These are phyloP conservation scores for Ridgeia piscesae DNA, from an alignment of 1,140 invertebrate species.

Conservation along the genomic window DNA sequence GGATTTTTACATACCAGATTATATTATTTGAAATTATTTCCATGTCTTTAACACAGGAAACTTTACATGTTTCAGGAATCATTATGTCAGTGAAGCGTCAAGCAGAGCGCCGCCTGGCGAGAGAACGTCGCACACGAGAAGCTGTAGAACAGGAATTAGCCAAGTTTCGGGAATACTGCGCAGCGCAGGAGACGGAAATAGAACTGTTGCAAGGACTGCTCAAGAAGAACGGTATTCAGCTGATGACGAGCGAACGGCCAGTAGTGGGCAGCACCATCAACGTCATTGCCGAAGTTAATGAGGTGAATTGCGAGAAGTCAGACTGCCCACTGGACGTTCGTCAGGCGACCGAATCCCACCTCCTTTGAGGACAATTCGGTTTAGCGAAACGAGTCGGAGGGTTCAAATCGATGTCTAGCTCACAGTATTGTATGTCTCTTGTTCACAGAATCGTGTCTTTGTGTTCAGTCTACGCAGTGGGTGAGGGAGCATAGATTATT, in stretches of 20 bases:
- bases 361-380: not conserved
- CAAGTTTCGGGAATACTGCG: slow-evolving; percentile 52
- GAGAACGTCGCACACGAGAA: slow-evolving; percentile 43
- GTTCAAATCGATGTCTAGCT: not conserved
- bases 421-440: not conserved
- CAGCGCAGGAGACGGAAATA: slow-evolving; percentile 48
- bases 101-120: slow-evolving; percentile 50
- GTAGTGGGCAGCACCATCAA: slow-evolving; percentile 27
- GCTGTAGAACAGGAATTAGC: slow-evolving; percentile 53
- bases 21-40: not conserved
- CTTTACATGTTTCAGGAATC: slow-evolving; percentile 45
- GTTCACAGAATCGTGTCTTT: not conserved
- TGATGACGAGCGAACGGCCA: slow-evolving; percentile 34
- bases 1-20: not conserved
- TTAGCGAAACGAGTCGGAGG: not conserved
- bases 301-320: slow-evolving; percentile 8
- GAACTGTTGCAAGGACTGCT: slow-evolving; percentile 44
- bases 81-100: slow-evolving; percentile 55
- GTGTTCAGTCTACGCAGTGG: not conserved
- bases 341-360: not conserved
- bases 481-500: no score
- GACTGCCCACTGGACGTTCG: not conserved
- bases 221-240: slow-evolving; percentile 42
- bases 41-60: not conserved
- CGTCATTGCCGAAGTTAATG: slow-evolving; percentile 27